Evolutionary conservation across 2,113 vertebrate species (phyloP).

Genomic region (Martes martes): DNA sequence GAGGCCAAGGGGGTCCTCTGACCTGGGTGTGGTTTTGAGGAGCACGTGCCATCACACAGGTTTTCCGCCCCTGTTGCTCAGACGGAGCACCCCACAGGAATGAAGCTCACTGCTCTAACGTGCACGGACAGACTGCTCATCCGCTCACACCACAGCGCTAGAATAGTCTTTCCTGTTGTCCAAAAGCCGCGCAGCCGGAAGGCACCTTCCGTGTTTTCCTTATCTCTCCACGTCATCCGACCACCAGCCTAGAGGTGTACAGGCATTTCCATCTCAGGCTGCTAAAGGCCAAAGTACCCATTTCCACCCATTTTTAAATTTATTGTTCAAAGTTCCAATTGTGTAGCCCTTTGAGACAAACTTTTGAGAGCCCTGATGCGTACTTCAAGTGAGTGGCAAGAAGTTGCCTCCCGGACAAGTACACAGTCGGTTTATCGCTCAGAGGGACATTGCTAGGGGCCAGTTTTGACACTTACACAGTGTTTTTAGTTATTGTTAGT

Average conservation of each 20-base stretch:
- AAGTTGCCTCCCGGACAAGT: background rate
- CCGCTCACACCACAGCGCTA: background rate
- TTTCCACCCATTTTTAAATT: background rate
- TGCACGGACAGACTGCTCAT: background rate
- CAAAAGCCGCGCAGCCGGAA: background rate
- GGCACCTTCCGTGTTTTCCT: background rate
- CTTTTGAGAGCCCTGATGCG: background rate
- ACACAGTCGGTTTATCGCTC: background rate
- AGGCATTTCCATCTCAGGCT: background rate
- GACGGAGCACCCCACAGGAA: background rate
- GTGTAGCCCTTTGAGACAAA: background rate
- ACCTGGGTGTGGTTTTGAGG: background rate
- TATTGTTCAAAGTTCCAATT: background rate
- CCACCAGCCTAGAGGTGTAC: background rate
- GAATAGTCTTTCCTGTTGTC: background rate
- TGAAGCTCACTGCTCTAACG: background rate
- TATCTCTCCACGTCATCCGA: background rate
- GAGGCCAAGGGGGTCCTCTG: background rate
- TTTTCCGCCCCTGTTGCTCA: background rate
- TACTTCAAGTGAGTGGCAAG: background rate
- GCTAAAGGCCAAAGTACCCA: background rate
- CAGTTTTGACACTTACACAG: background rate
- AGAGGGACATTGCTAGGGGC: background rate
- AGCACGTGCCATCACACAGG: background rate
- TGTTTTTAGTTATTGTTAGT: background rate